These are phyloP conservation scores for Rhinogobius similis DNA, from an alignment of 2,113 vertebrate genomes.

Conservation along the genomic window DNA sequence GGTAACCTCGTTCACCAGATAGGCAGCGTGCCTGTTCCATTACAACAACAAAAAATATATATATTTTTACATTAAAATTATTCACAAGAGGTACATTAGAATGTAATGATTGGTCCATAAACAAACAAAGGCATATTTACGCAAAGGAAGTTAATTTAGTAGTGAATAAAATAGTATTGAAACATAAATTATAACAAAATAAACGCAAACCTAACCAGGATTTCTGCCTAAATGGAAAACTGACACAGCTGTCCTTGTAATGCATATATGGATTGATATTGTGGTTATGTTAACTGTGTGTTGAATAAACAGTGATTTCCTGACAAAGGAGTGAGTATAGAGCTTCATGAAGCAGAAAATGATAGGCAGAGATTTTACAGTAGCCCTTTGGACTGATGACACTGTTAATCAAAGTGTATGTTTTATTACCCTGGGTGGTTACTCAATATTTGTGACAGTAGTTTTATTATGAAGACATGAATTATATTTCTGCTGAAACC, in stretches of 20 bases:
- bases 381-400: slow-evolving; percentile 47
- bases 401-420: not conserved
- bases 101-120: not conserved
- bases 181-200: not conserved
- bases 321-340: slow-evolving; percentile 23
- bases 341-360: slow-evolving; percentile 17
- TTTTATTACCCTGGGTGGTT: slow-evolving; percentile 32
- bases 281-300: not conserved
- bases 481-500: not conserved
- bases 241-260: not conserved
- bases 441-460: not conserved
- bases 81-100: not conserved
- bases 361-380: slow-evolving; percentile 40
- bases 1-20: slow-evolving; percentile 78
- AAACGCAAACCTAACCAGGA: not conserved
- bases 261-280: not conserved
- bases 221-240: not conserved
- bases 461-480: not conserved
- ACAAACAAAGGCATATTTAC: not conserved
- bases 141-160: not conserved
- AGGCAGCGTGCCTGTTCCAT: slow-evolving; percentile 56
- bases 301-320: slow-evolving; percentile 14
- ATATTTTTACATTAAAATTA: not conserved
- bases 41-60: not conserved
- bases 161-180: not conserved